phyloP scores from a whole-genome alignment of 1,140 invertebrate genomes.

The Periplaneta americana region DNA sequence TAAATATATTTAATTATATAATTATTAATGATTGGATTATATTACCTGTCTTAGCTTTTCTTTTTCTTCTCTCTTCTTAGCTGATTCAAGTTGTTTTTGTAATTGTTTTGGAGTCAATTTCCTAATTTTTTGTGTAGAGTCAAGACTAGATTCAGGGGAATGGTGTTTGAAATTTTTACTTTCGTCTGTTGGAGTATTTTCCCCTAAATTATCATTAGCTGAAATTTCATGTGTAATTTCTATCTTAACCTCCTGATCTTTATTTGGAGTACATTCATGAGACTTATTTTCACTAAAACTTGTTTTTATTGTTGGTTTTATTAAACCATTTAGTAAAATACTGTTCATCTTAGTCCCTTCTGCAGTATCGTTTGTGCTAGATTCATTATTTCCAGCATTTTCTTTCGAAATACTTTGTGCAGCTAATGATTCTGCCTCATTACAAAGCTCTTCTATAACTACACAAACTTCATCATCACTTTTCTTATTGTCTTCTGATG shows the following conservation, averaged over 20 bases:
- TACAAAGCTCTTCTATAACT: neutral
- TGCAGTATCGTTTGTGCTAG: neutral
- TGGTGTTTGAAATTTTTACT: neutral
- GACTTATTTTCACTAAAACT: neutral
- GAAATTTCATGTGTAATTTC: neutral
- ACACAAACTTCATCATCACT: neutral
- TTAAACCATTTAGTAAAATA: neutral
- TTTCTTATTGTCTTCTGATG: neutral
- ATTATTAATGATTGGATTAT: neutral
- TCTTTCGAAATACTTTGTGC: neutral
- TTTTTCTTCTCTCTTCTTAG: conserved; percentile 12
- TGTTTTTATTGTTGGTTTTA: neutral
- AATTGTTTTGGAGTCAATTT: conserved; percentile 14
- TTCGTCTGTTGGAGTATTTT: neutral
- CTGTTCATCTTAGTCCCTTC: too few relatives aligned
- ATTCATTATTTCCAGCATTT: neutral
- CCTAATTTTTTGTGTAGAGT: neutral
- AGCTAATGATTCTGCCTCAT: neutral
- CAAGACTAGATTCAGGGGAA: neutral
- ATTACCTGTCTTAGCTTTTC: neutral
- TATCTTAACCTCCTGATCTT: neutral
- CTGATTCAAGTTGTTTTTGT: neutral
- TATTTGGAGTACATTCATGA: neutral
- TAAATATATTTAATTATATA: neutral
- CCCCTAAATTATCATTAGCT: neutral